Conservation (phyloP, 2,113 vertebrate genomes). For the Rhombomys opimus region DNA sequence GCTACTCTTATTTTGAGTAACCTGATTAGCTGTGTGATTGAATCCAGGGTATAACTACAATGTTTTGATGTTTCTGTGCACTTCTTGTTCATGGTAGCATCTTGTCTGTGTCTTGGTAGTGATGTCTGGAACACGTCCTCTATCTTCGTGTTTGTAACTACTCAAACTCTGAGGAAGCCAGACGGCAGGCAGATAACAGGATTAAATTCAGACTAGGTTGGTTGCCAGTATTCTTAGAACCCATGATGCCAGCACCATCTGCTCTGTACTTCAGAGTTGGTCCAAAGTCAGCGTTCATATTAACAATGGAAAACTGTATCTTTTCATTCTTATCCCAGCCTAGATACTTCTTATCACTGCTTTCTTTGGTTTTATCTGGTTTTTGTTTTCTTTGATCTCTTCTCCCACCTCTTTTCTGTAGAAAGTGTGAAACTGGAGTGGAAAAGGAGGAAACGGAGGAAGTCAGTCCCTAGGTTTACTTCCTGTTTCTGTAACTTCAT, state of each 20-base stretch:
- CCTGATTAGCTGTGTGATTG: not conserved
- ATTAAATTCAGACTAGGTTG: not conserved
- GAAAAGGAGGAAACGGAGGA: not conserved
- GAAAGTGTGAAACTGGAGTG: not conserved
- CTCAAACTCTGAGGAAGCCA: not conserved
- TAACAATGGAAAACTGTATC: not conserved
- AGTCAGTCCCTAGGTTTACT: not conserved
- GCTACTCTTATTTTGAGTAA: not conserved
- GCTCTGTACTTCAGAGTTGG: not conserved
- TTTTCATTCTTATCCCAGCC: not conserved
- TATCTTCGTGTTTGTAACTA: conserved; percentile 1
- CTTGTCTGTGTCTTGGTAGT: not conserved
- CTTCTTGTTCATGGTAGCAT: not conserved
- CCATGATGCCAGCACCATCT: not conserved
- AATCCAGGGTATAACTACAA: not conserved
- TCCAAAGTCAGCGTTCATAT: not conserved
- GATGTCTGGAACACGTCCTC: not conserved
- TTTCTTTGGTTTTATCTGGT: not conserved
- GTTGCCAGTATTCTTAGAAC: not conserved
- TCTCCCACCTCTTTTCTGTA: not conserved
- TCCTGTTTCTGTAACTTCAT: not conserved
- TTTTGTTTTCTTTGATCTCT: not conserved
- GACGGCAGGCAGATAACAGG: not conserved
- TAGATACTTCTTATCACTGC: not conserved
- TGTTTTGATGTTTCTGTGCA: not conserved